Base-by-base conservation (phyloP, 2,888 invertebrate species). In the Baccha elongata region DNA sequence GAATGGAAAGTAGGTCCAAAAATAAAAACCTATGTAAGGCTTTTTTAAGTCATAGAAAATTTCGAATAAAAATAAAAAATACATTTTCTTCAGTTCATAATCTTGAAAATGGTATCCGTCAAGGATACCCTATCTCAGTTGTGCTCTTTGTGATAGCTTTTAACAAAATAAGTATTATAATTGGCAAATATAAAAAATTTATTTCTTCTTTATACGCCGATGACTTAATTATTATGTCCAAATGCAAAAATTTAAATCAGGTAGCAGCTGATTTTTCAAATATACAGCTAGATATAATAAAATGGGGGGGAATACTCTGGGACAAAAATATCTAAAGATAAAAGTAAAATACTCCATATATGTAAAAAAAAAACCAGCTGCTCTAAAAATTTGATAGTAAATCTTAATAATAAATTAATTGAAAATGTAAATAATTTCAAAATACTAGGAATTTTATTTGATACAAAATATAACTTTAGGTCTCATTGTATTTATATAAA, bases 171-270 rank as follows among this genome's bases (percentile, higher is more conserved):
- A 53, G 44, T 7, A 37, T 17, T 13, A 80, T 76, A 15, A 71
- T 81, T 3, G 37, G 15, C 26, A 68, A 35, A 26, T 37, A 65
- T 5, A 60, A 46, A 1, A 13, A 62, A 11, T 0, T 72, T 7
- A 62, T 55, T 5, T 60, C 76, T 48, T 55, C 71, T 3, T 42
- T 85, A 21, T 69, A 76, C 48, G 72, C 80, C 1, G 76, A 85
- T 26, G 84, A 78, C 35, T 29, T 76, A 5, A 58, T 71, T n/a
- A 21, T 26, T 26, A 4, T 26, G 6, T 26, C 26, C 6, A 26
- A 4, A 4, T 4, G 3, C 26, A 26, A 26, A 26, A 6, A 26
- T 26, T 26, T 26, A 26, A 26, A 26, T 6, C 3, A 26, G 3
- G 26, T 26, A 26, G 26, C 26, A 26, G 26, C 26, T 26, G 26